Base-by-base conservation (phyloP, 1,140 invertebrate species). In the Drosophila ironensis region DNA sequence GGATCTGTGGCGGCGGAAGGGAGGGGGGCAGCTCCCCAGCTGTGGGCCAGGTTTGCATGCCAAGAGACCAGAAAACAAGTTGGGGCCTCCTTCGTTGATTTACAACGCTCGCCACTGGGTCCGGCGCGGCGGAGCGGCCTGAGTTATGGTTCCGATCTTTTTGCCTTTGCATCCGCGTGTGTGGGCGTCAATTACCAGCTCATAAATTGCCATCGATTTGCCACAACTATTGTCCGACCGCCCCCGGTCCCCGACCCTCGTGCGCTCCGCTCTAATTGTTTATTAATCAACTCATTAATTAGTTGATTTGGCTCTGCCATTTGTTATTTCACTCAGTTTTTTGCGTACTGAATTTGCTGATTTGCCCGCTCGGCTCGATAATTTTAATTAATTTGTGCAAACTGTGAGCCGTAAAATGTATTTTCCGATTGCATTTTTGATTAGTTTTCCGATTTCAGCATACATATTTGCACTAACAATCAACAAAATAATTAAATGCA, bases 401-500 rank as follows among this genome's bases (percentile, higher is more conserved):
- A 72, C 68, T 48, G 51, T n/a, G n/a, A n/a, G n/a, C n/a, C n/a
- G n/a, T n/a, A n/a, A n/a, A n/a, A n/a, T n/a, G n/a, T 78, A 71
- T 74, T 70, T 71, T 63, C 40, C 53, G 30, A 77, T 57, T 71
- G 78, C 59, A 84, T 86, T 78, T 84, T 86, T 86, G 80, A 84
- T 84, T 84, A 86, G 80, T 66, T 71, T 48, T 48, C 11, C 46
- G 68, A 66, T 64, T 76, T 50, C 56, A 40, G 42, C 69, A 45
- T 28, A 40, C 40, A 69, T 69, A 77, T 72, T 84, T 67, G 80
- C 46, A 40, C 51, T 54, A 60, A 51, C 71, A 86, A 86, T 86
- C 66, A 75, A 56, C 67, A 86, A 84, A 64, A 66, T 86, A 86
- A 86, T 86, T 86, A 86, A 86, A 87, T 80, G 66, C 81, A 75